These are phyloP conservation scores for Sapajus apella DNA, from an alignment of 2,113 vertebrate species.

Conservation along the genomic window DNA sequence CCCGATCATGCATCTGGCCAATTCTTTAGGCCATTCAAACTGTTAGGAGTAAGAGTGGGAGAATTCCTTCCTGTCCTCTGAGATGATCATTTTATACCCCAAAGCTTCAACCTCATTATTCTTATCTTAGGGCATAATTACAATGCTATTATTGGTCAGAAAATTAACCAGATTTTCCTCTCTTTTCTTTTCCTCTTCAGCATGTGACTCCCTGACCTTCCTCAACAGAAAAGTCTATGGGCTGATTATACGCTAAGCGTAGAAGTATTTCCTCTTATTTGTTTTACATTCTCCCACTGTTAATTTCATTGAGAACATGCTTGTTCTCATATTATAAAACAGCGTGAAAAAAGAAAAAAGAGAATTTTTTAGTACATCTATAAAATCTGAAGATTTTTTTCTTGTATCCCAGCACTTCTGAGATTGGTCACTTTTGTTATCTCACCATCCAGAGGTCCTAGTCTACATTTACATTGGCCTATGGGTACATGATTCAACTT, in stretches of 20 bases:
- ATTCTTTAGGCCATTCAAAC: conserved; percentile 46
- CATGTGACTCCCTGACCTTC: conserved; percentile 62
- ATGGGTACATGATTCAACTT: background rate
- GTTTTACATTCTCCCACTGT: conserved; percentile 58
- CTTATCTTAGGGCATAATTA: conserved; percentile 64
- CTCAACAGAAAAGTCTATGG: conserved; percentile 53
- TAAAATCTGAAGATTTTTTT: conserved; percentile 2
- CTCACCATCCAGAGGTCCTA: background rate
- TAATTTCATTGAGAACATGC: conserved; percentile 60
- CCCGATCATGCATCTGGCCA: conserved; percentile 29
- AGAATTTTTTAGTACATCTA: background rate
- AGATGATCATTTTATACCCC: conserved; percentile 70
- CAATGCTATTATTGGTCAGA: conserved; percentile 73
- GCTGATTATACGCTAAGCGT: conserved; percentile 37
- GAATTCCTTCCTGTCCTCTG: conserved; percentile 70
- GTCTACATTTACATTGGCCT: background rate
- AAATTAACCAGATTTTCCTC: conserved; percentile 72
- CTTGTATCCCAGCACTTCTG: background rate
- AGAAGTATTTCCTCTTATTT: conserved; percentile 76
- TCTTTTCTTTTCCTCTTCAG: conserved; percentile 62
- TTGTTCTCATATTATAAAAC: conserved; percentile 53
- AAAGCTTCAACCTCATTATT: conserved; percentile 64
- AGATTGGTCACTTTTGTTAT: background rate
- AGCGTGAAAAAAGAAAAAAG: background rate
- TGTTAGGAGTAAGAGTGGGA: conserved; percentile 27